Evolutionary conservation across 1,140 invertebrate species (phyloP), one percentile per base, ranked within the genome.

Genomic region (Ditylenchus dipsaci): DNA sequence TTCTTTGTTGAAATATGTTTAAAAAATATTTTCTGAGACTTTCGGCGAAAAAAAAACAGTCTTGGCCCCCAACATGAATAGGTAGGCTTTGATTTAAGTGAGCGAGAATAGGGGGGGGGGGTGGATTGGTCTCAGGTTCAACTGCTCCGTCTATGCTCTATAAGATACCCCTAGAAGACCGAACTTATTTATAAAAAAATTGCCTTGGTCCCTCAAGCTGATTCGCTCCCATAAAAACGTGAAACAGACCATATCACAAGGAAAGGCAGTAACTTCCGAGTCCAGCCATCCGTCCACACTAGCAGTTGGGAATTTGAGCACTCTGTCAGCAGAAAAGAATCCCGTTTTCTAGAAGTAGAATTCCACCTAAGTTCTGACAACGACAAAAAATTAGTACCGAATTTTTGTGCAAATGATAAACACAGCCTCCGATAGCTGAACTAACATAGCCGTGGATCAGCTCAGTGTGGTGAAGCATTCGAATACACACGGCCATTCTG

Each of bases 171-270:
- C n/a, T n/a, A n/a, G n/a, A n/a, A n/a, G n/a, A n/a, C n/a, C n/a
- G n/a, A n/a, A n/a, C n/a, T n/a, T n/a, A n/a, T n/a, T n/a, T n/a
- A n/a, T n/a, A n/a, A n/a, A n/a, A n/a, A n/a, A n/a, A n/a, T n/a
- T n/a, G 33, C 33, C 33, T 11, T 38, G 11, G 11, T 38, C 33
- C 33, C 33, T 38, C 33, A 38, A 63, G 45, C n/a, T 58, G 3
- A 38, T 38, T 38, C 11, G 3, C 11, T 38, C 33, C 11, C 11
- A 38, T 38, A 5, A 38, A 38, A 5, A 38, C 3, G 11, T 38
- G 3, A 38, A 38, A 38, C 33, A 38, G 21, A 91, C 91, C 68
- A 96, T 76, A 38, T 78, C 76, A 21, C 60, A 59, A 1, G 76
- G 74, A 26, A 77, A 47, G 15, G 76, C 73, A 13, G 75, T 76